Conservation (phyloP, 2,113 vertebrate genomes). For the Tichodroma muraria region DNA sequence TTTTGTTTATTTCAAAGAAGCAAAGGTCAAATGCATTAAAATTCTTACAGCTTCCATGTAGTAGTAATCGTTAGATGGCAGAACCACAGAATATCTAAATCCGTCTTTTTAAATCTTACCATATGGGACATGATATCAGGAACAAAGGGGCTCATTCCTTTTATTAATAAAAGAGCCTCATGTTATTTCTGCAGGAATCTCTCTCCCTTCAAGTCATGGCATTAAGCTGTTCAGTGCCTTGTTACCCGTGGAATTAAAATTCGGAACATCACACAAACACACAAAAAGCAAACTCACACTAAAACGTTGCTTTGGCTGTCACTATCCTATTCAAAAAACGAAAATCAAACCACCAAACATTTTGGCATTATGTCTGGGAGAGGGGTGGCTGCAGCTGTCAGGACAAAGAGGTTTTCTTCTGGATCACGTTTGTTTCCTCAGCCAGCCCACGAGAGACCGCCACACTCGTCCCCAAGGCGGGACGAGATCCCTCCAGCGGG, state of each 20-base stretch:
- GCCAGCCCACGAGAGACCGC: accelerated
- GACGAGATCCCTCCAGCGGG: not conserved
- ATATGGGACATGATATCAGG: accelerated
- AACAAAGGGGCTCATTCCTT: not conserved
- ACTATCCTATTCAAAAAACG: not conserved
- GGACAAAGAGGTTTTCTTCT: no score
- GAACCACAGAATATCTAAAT: not conserved
- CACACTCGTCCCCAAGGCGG: accelerated
- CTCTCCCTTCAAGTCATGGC: not conserved
- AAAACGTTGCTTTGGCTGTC: not conserved
- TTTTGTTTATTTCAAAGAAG: not conserved
- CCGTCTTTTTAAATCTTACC: not conserved
- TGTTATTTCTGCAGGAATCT: not conserved
- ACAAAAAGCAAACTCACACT: not conserved
- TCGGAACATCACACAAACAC: accelerated
- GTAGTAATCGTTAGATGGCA: not conserved
- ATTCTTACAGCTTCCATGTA: not conserved
- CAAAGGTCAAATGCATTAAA: not conserved
- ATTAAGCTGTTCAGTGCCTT: not conserved
- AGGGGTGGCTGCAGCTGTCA: accelerated
- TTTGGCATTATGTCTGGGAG: not conserved
- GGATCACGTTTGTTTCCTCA: not conserved
- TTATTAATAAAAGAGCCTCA: not conserved
- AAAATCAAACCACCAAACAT: not conserved
- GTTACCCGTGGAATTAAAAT: not conserved